Evolutionary conservation across 2,888 invertebrate genomes (phyloP).

Genomic region (Itoplectis maculator): DNA sequence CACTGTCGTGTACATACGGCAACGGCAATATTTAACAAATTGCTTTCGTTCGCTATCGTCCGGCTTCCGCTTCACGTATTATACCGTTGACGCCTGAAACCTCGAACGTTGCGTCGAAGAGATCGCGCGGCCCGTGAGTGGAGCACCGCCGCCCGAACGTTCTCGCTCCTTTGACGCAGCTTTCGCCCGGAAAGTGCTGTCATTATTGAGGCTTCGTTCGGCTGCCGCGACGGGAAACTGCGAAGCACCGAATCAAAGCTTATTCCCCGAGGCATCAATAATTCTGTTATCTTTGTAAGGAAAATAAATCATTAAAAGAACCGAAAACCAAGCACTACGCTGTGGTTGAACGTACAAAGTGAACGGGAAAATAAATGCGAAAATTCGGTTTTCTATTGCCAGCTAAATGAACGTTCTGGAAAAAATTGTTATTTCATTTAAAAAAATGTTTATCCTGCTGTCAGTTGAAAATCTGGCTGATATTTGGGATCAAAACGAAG

Average conservation of each 20-base stretch:
- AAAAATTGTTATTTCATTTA: too few relatives aligned
- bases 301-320: slow-evolving; percentile 11
- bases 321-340: background rate
- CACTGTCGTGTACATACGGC: slow-evolving; percentile 60
- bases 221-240: slow-evolving; percentile 4
- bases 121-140: background rate
- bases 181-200: slow-evolving; percentile 36
- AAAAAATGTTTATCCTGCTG: too few relatives aligned
- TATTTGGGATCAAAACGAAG: too few relatives aligned
- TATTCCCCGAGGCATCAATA: slow-evolving; percentile 47
- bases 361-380: background rate
- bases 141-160: slow-evolving; percentile 3
- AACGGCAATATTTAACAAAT: slow-evolving; percentile 82
- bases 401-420: too few relatives aligned
- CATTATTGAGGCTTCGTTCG: slow-evolving; percentile 47
- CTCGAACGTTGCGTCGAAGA: slow-evolving; percentile 28
- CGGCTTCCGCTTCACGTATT: slow-evolving; percentile 73
- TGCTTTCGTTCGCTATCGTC: slow-evolving; percentile 78
- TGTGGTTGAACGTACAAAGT: background rate
- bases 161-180: slow-evolving; percentile 37
- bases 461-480: too few relatives aligned
- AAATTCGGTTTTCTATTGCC: too few relatives aligned
- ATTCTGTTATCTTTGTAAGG: slow-evolving; percentile 51
- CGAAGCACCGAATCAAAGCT: slow-evolving; percentile 52
- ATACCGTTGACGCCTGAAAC: slow-evolving; percentile 46